Base-by-base conservation (phyloP, 2,113 vertebrate genomes). In the Thomomys bottae region DNA sequence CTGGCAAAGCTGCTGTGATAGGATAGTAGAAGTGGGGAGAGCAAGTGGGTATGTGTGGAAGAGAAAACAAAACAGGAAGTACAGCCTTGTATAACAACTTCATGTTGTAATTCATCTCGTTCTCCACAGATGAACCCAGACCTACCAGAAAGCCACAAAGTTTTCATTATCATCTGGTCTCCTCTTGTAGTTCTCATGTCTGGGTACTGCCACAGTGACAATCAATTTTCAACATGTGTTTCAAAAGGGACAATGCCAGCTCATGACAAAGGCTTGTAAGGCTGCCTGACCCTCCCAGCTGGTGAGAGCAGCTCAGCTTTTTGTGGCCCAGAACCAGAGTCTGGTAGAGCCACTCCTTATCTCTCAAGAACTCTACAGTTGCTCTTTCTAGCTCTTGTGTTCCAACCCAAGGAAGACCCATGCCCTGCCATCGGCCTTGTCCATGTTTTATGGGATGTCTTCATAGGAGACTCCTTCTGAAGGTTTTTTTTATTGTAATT, bases 191-290 rank as follows among this genome's bases (percentile, higher is more conserved):
- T 34, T 5, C 72, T 34, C 30, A 3, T 12, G 23, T 70, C 30
- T 49, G 2, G 5, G 2, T 54, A 12, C 36, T 11, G 8, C 26
- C 34, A 38, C 26, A 3, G 11, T 23, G 54, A 28, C 4, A 21
- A 38, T 34, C 34, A 15, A 2, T 28, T 38, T 61, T 38, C 34
- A 57, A 30, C 17, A 18, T 11, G 42, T 32, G 28, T 40, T 11
- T 23, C 68, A 72, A 68, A 59, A 20, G 80, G 42, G 9, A 24
- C 8, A 40, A 11, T 6, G 49, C 49, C 49, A 54, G 49, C 14
- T 54, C 49, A 54, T 54, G 14, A 54, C 49, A 54, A 34, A 21
- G 21, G 45, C n/a, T 32, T 0, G 0, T 0, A 1, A 24, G 42
- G 24, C n/a, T 3, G 5, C 49, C 3, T 3, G 3, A 5, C 32